phyloP scores from a whole-genome alignment of 2,888 invertebrate species.

The Schizotus pectinicornis region DNA sequence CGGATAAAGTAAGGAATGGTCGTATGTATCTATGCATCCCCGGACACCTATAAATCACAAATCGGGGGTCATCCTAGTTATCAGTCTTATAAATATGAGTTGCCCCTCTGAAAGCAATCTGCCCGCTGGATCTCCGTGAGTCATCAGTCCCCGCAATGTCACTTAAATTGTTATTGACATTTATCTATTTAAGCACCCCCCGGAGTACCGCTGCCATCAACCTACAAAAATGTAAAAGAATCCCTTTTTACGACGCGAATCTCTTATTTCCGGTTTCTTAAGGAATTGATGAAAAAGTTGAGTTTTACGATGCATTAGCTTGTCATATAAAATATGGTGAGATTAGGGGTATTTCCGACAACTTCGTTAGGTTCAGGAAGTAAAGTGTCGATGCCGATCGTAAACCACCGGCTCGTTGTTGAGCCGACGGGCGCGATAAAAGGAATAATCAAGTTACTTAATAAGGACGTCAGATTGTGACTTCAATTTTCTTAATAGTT shows the following conservation, averaged over 20 bases:
- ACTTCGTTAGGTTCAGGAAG: conserved; percentile 1
- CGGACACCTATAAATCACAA: conserved; percentile 51
- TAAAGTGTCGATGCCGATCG: conserved; percentile 8
- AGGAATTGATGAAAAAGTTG: conserved; percentile 14
- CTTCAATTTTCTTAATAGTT: too few species aligned
- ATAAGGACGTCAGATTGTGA: conserved; percentile 9
- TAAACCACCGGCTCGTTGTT: conserved; percentile 4
- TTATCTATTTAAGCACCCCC: conserved; percentile 33
- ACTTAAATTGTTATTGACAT: conserved; percentile 40
- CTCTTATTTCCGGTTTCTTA: conserved; percentile 11
- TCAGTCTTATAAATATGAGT: conserved; percentile 50
- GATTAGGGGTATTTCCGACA: conserved; percentile 5
- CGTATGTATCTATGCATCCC: conserved; percentile 45
- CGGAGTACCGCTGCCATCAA: conserved; percentile 5
- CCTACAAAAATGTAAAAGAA: conserved; percentile 9
- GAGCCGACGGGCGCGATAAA: not conserved
- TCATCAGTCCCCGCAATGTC: conserved; percentile 38
- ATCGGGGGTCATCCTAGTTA: conserved; percentile 53
- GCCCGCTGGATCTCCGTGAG: conserved; percentile 40
- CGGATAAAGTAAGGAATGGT: conserved; percentile 50
- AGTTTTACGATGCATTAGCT: conserved; percentile 21
- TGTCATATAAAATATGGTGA: conserved; percentile 20
- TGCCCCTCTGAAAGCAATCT: conserved; percentile 43
- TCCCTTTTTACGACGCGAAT: conserved; percentile 8
- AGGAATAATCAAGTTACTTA: conserved; percentile 16